A percentile compares a stretch with the other conserved stretches of the same genome.
Conservation (phyloP, 2,888 invertebrate species). For the Labia minor region DNA sequence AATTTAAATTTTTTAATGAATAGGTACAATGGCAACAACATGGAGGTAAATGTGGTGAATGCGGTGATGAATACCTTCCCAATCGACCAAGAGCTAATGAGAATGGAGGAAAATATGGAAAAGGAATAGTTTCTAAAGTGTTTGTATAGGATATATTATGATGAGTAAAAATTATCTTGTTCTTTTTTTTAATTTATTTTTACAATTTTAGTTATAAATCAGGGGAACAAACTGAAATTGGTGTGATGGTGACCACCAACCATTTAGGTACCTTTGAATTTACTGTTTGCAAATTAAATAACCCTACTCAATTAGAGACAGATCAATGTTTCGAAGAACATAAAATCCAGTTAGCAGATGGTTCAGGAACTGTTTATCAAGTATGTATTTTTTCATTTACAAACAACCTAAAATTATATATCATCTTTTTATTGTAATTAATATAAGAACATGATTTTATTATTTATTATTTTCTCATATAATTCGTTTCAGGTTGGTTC, state of each 20-base stretch:
- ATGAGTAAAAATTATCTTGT: too few species aligned
- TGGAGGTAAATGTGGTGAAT: slow-evolving; percentile 43
- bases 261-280: slow-evolving; percentile 34
- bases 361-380: slow-evolving; percentile 16
- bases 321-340: slow-evolving; percentile 31
- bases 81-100: slow-evolving; percentile 42
- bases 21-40: slow-evolving; percentile 38
- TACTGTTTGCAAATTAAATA: slow-evolving; percentile 30
- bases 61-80: slow-evolving; percentile 42
- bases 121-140: slow-evolving; percentile 23
- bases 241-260: slow-evolving; percentile 36
- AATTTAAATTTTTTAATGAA: too few species aligned
- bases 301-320: slow-evolving; percentile 28
- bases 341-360: slow-evolving; percentile 23
- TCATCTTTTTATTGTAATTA: too few species aligned
- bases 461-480: too few species aligned
- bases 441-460: too few species aligned
- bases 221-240: slow-evolving; percentile 32
- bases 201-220: slow-evolving; percentile 31
- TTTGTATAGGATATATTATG: too few species aligned
- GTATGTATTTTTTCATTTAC: too few species aligned
- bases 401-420: too few species aligned
- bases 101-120: slow-evolving; percentile 38
- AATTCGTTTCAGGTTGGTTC: slow-evolving; percentile 34
- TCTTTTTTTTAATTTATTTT: too few species aligned